Conservation (phyloP, 1,140 invertebrate genomes). For the Anoplophora glabripennis region DNA sequence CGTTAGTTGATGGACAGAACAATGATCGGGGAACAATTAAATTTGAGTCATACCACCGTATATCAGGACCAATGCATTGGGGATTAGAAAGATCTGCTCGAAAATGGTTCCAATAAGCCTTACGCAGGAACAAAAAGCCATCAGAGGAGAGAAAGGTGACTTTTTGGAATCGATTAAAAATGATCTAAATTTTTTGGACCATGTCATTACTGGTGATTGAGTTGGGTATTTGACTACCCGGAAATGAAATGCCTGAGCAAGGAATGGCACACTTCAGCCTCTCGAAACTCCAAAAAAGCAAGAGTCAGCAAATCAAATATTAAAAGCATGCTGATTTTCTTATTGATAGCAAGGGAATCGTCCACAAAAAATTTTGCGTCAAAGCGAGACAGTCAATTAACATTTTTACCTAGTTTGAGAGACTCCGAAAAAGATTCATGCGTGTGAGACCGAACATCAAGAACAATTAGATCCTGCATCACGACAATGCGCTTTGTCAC, state of each 20-base stretch:
- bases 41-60: constrained; percentile 19
- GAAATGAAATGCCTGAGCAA: constrained; percentile 39
- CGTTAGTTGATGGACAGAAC: too few relatives aligned
- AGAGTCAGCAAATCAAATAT: too few relatives aligned
- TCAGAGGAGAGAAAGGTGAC: too few relatives aligned
- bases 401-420: constrained; percentile 34
- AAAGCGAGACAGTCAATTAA: constrained; percentile 39
- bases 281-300: constrained; percentile 14
- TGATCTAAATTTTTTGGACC: too few relatives aligned
- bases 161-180: too few relatives aligned
- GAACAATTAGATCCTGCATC: too few relatives aligned
- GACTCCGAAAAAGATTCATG: constrained; percentile 28
- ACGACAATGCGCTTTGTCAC: too few relatives aligned
- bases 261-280: constrained; percentile 17
- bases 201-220: constrained; percentile 34
- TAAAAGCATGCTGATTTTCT: too few relatives aligned
- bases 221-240: constrained; percentile 35
- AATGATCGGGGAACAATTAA: too few relatives aligned
- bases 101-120: too few relatives aligned
- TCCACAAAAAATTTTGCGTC: constrained; percentile 39
- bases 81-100: too few relatives aligned
- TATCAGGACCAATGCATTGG: constrained; percentile 24
- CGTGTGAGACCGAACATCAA: constrained; percentile 22
- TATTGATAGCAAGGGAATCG: constrained; percentile 22
- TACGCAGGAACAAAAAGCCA: too few relatives aligned